phyloP scores from a whole-genome alignment of 2,113 vertebrate genomes.

The Ammospiza caudacuta region DNA sequence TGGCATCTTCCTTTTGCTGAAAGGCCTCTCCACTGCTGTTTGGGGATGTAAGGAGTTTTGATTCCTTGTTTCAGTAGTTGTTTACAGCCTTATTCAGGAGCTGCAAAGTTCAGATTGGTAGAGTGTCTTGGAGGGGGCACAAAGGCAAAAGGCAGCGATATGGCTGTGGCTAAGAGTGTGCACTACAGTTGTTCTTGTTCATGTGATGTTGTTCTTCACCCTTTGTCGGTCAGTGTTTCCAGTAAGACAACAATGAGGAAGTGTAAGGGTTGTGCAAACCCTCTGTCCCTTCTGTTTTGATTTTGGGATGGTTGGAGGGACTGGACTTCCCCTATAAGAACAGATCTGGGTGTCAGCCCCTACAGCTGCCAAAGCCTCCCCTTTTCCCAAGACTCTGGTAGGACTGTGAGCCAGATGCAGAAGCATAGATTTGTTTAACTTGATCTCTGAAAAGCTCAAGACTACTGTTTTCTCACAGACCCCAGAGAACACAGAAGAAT shows the following conservation, averaged over 20 bases:
- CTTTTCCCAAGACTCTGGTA: not conserved
- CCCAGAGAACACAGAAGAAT: not conserved
- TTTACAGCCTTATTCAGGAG: not conserved
- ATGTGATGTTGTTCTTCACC: not conserved
- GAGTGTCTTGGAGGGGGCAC: not conserved
- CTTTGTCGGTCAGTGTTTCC: not conserved
- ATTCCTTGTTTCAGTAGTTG: not conserved
- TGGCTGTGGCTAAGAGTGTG: rapidly evolving
- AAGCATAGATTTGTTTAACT: not conserved
- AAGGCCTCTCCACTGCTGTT: not conserved
- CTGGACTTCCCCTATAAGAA: not conserved
- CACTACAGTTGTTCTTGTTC: not conserved
- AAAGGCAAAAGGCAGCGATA: not conserved
- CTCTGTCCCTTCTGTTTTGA: not conserved
- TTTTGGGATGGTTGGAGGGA: not conserved
- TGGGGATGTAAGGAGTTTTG: not conserved
- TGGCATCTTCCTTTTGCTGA: not conserved
- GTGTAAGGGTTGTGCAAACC: not conserved
- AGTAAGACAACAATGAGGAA: not conserved
- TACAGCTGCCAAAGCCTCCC: not conserved
- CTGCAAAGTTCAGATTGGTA: not conserved
- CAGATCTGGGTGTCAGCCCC: not conserved
- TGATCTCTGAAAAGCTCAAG: not conserved
- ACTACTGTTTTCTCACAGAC: not conserved
- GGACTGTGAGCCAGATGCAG: not conserved